Conservation (phyloP, 2,888 invertebrate genomes). For the Eupithecia abbreviata region DNA sequence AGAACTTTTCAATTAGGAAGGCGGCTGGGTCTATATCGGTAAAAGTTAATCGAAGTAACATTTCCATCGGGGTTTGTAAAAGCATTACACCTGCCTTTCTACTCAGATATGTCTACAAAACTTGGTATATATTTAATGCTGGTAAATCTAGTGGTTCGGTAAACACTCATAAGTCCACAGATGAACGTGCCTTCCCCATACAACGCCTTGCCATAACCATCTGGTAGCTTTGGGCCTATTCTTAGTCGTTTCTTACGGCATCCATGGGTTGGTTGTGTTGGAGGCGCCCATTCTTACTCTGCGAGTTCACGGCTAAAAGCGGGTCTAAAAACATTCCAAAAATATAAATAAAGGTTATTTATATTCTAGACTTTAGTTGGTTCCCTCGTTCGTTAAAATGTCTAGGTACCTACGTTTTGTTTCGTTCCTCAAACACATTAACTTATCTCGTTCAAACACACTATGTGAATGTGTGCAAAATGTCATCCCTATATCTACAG, state of each 20-base stretch:
- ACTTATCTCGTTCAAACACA: conserved; percentile 41
- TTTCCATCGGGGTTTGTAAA: conserved; percentile 47
- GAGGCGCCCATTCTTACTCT: too few relatives aligned
- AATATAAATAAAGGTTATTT: neutral
- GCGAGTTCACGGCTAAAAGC: too few relatives aligned
- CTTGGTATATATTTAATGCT: too few relatives aligned
- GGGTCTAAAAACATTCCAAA: neutral
- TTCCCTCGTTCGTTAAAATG: neutral
- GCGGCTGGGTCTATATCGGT: conserved; percentile 57
- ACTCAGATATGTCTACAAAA: neutral
- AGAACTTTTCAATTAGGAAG: conserved; percentile 66
- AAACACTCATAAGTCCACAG: too few relatives aligned
- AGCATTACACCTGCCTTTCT: conserved; percentile 8
- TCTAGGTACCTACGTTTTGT: neutral
- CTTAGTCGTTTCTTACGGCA: too few relatives aligned
- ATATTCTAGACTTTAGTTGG: neutral
- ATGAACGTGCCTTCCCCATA: too few relatives aligned
- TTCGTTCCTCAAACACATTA: conserved; percentile 38
- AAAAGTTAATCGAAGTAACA: conserved; percentile 60
- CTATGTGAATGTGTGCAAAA: conserved; percentile 40
- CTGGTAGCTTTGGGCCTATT: too few relatives aligned
- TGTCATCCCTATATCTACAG: conserved; percentile 39
- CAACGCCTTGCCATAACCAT: too few relatives aligned
- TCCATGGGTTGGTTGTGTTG: too few relatives aligned
- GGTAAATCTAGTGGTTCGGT: too few relatives aligned